These are phyloP conservation scores for Magallana nippona DNA, from an alignment of 2,888 invertebrate species.

Conservation along the genomic window DNA sequence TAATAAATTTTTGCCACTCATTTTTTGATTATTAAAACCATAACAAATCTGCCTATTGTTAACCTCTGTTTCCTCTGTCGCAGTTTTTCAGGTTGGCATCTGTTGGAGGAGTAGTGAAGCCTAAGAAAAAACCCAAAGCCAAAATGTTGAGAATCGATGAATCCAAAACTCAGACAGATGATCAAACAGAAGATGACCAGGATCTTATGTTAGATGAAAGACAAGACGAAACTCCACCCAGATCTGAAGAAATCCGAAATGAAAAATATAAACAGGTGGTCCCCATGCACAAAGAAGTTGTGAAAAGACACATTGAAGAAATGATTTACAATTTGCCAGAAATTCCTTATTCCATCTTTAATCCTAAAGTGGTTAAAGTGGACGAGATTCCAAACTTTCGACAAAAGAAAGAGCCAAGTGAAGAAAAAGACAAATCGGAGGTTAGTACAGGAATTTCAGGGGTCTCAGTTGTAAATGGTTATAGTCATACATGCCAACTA, in stretches of 20 bases:
- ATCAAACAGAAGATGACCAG: constrained; percentile 28
- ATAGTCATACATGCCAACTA: no score
- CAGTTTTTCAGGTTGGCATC: constrained; percentile 51
- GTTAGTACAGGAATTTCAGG: background rate
- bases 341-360: constrained; percentile 56
- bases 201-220: constrained; percentile 37
- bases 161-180: background rate
- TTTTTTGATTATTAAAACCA: no score
- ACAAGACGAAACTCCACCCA: constrained; percentile 18
- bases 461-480: background rate
- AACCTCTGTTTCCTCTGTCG: background rate
- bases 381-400: constrained; percentile 8
- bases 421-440: background rate
- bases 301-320: constrained; percentile 55
- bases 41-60: no score
- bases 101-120: constrained; percentile 35
- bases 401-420: constrained; percentile 18
- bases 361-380: constrained; percentile 33
- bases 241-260: constrained; percentile 5
- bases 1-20: no score
- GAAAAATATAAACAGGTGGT: constrained; percentile 45
- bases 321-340: constrained; percentile 56
- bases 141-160: background rate
- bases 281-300: constrained; percentile 49
- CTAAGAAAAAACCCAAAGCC: constrained; percentile 38